phyloP scores from a whole-genome alignment of 2,797 vertebrate genomes.

The Gymnothorax javanicus region DNA sequence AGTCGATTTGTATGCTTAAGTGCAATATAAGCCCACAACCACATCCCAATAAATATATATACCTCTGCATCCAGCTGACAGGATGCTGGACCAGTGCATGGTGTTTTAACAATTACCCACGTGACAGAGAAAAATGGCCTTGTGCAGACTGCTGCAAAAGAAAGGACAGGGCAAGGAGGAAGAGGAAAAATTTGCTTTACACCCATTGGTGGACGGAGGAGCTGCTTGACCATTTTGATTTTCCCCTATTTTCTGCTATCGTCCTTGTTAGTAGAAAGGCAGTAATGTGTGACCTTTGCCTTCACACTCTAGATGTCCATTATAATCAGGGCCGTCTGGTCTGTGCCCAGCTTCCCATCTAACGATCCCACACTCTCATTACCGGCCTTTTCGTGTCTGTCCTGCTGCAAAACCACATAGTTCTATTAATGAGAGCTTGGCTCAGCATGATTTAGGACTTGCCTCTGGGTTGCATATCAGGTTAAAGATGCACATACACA shows the following conservation, averaged over 20 bases:
- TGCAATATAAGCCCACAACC: neutral
- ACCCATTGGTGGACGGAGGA: conserved; percentile 35
- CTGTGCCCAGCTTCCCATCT: neutral
- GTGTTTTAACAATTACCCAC: neutral
- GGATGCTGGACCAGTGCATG: neutral
- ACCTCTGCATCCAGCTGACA: neutral
- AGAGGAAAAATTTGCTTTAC: conserved; percentile 52
- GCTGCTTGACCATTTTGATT: conserved; percentile 39
- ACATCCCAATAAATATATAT: neutral
- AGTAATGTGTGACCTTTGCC: conserved; percentile 50
- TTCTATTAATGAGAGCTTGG: conserved; percentile 12
- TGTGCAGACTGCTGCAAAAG: conserved; percentile 16
- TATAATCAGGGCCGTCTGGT: conserved; percentile 54
- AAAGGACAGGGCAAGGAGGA: neutral
- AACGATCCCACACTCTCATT: conserved; percentile 6
- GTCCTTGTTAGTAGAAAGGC: conserved; percentile 53
- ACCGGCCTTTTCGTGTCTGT: neutral
- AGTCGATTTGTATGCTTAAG: neutral
- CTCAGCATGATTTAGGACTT: neutral
- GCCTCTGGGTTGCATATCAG: neutral
- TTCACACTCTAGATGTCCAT: conserved; percentile 57
- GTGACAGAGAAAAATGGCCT: neutral
- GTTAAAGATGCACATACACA: conserved; percentile 15
- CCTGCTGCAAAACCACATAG: conserved; percentile 5
- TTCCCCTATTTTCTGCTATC: conserved; percentile 50